phyloP scores from a whole-genome alignment of 2,797 vertebrate species.

The Orientallactaga sibirica region DNA sequence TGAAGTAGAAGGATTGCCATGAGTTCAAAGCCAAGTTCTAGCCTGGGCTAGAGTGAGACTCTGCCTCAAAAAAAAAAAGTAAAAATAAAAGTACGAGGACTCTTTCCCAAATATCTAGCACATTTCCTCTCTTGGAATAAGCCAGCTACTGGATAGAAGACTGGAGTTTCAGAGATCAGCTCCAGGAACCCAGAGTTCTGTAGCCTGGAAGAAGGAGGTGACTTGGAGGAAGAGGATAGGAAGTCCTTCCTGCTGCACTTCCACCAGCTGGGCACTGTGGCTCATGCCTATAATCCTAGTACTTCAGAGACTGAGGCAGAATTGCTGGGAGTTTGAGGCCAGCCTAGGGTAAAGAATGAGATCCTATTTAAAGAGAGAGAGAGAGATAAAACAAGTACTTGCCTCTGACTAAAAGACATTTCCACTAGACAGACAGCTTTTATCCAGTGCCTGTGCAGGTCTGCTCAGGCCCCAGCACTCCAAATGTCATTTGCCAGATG shows the following conservation, averaged over 20 bases:
- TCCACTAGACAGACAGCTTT: neutral
- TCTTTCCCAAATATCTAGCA: neutral
- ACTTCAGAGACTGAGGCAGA: neutral
- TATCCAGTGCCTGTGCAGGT: fast-evolving
- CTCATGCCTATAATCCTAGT: neutral
- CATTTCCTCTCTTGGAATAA: neutral
- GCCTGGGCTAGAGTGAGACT: too few species aligned
- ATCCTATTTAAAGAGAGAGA: neutral
- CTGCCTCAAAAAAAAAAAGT: too few species aligned
- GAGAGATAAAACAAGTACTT: neutral
- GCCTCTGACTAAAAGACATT: neutral
- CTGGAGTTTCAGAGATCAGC: neutral
- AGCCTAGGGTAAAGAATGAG: neutral
- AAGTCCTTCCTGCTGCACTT: neutral
- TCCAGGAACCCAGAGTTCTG: neutral
- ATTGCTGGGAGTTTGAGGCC: neutral
- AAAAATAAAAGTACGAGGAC: neutral
- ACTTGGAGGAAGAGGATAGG: neutral
- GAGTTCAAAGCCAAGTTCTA: too few species aligned
- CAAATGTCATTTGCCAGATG: neutral
- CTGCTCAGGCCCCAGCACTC: neutral
- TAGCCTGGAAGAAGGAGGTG: fast-evolving
- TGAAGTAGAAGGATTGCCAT: too few species aligned
- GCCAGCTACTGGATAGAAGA: neutral
- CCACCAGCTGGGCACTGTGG: neutral